Evolutionary conservation across 2,888 invertebrate species (phyloP), one percentile per base, ranked within the genome.

Genomic region (Cheilosia scutellata): DNA sequence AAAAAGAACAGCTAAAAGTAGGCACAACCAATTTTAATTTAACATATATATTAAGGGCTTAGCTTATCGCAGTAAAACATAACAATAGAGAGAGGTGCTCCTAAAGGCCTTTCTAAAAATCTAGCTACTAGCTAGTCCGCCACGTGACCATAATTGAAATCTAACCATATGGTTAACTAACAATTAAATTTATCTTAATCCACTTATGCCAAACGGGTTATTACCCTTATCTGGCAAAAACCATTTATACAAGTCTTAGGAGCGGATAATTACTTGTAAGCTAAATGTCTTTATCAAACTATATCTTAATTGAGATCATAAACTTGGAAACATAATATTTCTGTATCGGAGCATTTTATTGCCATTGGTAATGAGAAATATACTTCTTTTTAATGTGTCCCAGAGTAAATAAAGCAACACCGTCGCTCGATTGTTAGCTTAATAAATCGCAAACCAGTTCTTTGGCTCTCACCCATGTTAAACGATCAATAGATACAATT

Each of bases 401-500:
- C 2, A 58, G 65, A 77, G 68, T 70, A 33, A 76, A 77, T 71
- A 77, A 70, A 76, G 29, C 11, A 57, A 53, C 74, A 66, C 44
- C 53, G 65, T 72, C 72, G 9, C 37, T 11, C 11, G 72, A 78
- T 57, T 80, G 31, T 11, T 44, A 66, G 60, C 62, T 60, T 57
- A 63, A 84, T 75, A 70, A 29, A 63, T 68, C 63, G 63, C 62
- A 51, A 80, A 84, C 84, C 79, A 53, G 75, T 80, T 84, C 60
- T 53, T 62, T 27, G 65, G 57, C 57, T 49, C 51, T 76, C 65
- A 13, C 42, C 40, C 31, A 51, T 37, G 20, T 27, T 49, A 29
- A 65, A 31, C 57, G 51, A 42, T 58, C 74, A 74, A 74, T 44
- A 20, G 42, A 49, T 62, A 49, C 63, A 62, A 55, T 79, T 63